A percentile compares a stretch with the other conserved stretches of the same genome.
phyloP scores from a whole-genome alignment of 2,888 invertebrate species.

The Aporophyla nigra region DNA sequence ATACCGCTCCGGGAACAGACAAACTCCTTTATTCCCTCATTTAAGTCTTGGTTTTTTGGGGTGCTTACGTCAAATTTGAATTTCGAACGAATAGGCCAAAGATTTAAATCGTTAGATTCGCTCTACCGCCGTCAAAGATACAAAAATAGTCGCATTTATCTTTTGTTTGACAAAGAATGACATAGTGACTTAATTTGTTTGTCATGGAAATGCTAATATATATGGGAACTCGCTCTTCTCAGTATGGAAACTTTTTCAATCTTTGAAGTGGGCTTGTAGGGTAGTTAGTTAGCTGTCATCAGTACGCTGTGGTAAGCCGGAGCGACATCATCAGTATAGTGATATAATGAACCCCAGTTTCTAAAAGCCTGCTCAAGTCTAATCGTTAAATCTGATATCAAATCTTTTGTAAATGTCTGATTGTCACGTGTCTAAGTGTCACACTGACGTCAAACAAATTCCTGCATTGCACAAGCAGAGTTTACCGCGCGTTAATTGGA shows the following conservation, averaged over 20 bases:
- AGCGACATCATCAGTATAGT: constrained; percentile 17
- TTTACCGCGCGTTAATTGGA: too few relatives aligned
- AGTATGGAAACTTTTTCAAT: not conserved
- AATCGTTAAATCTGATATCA: not conserved
- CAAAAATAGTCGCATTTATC: not conserved
- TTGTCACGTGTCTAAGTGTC: too few relatives aligned
- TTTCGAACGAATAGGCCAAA: not conserved
- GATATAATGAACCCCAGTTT: not conserved
- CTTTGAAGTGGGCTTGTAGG: not conserved
- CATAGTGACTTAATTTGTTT: not conserved
- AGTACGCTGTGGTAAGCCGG: not conserved
- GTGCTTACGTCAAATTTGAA: too few relatives aligned
- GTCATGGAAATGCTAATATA: not conserved
- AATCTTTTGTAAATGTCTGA: not conserved
- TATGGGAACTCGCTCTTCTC: not conserved
- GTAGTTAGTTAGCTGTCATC: not conserved
- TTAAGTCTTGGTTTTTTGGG: too few relatives aligned
- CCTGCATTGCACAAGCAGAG: too few relatives aligned
- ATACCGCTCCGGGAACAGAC: not conserved
- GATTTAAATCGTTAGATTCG: not conserved
- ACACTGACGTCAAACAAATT: too few relatives aligned
- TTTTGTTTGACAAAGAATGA: not conserved
- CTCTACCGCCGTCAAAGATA: not conserved
- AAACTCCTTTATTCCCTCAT: not conserved
- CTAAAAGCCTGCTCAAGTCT: constrained; percentile 11